Base-by-base conservation (phyloP, 2,888 invertebrate genomes). In the Priocnemis perturbator region DNA sequence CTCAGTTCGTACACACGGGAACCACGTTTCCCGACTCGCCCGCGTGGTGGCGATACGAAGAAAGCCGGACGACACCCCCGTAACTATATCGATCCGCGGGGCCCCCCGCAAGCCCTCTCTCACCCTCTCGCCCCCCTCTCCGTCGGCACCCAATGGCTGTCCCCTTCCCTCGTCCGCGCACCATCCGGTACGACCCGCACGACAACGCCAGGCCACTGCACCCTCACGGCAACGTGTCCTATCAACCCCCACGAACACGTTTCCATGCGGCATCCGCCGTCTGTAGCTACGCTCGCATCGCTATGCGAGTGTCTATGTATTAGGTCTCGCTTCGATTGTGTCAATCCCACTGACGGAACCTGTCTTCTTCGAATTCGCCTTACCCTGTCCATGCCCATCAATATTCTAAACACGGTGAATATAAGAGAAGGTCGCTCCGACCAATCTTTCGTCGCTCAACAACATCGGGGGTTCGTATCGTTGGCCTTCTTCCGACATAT, bases 181-280 rank as follows among this genome's bases (percentile, higher is more conserved):
- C 58, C 71, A 64, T 64, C 67, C 57, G 58, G 67, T 60, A 62
- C 71, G 72, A 73, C 77, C 69, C 73, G 71, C 77, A 79, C 74
- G 73, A 74, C 78, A 74, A 79, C 81, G 81, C 76, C 82, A 85
- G 88, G 88, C 86, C 87, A 88, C 82, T 88, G 88, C 87, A 86
- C 88, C 82, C 87, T 79, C 72, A 76, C 78, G 71, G 74, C 79
- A 79, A 77, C 85, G 79, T 85, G 82, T 79, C 73, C 81, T 77
- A 77, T 79, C 77, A 71, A 67, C 71, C 78, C 60, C 67, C 66
- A 26, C 26, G 26, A 26, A 37, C 37, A 37, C 37, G 37, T 7
- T 7, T 37, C 14, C 37, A 57, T 69, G 64, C 65, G 63, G 56
- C 64, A 45, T 60, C 47, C 44, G 45, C 30, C 37, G n/a, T 17